phyloP scores from a whole-genome alignment of 2,888 invertebrate genomes.

The Choristoneura rosaceana region DNA sequence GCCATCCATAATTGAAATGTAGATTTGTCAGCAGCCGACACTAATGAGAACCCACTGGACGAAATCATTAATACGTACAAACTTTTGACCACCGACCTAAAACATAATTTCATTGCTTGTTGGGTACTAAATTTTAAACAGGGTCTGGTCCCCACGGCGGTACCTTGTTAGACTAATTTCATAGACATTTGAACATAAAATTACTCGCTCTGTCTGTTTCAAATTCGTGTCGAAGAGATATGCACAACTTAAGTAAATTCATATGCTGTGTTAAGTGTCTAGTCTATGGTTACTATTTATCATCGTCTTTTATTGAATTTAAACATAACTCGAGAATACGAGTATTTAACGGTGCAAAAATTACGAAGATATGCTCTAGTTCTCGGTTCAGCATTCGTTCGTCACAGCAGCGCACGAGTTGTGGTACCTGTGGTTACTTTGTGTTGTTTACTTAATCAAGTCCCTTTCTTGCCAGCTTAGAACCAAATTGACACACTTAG shows the following conservation, averaged over 20 bases:
- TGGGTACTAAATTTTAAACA: constrained; percentile 7
- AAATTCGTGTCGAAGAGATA: neutral
- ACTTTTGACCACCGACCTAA: constrained; percentile 9
- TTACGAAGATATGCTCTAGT: neutral
- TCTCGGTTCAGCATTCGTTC: neutral
- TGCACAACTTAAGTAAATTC: neutral
- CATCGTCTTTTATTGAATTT: neutral
- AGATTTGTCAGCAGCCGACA: neutral
- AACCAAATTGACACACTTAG: neutral
- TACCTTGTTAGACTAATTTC: constrained; percentile 4
- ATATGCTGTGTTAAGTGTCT: too few relatives aligned
- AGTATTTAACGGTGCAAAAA: neutral
- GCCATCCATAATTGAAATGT: neutral
- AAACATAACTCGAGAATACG: neutral
- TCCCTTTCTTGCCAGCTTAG: neutral
- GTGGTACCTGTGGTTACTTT: neutral
- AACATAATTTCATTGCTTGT: constrained; percentile 8
- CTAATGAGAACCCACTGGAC: constrained; percentile 11
- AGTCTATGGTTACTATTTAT: neutral
- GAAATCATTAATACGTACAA: constrained; percentile 5
- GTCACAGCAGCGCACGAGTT: neutral
- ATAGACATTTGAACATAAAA: constrained; percentile 2
- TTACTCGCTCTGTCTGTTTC: neutral
- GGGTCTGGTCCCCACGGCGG: neutral
- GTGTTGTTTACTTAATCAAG: neutral